These are phyloP conservation scores for Laupala kohalensis DNA, from an alignment of 1,140 invertebrate genomes.

Conservation along the genomic window DNA sequence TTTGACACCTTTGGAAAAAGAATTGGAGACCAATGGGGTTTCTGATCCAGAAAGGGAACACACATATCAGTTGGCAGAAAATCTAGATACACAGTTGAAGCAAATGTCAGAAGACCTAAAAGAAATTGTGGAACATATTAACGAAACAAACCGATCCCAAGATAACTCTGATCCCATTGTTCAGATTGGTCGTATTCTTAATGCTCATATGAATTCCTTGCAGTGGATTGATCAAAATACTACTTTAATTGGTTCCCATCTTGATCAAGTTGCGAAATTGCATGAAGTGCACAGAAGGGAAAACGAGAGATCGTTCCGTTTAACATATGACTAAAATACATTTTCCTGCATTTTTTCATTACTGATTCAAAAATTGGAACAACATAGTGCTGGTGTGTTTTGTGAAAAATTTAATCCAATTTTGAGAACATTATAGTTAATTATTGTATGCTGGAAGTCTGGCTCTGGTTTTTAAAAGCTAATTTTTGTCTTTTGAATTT, in stretches of 20 bases:
- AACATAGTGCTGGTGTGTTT: too few relatives aligned
- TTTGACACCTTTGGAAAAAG: conserved; percentile 71
- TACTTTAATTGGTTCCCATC: conserved; percentile 54
- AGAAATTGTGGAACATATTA: conserved; percentile 88
- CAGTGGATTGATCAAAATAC: conserved; percentile 81
- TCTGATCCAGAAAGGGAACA: conserved; percentile 76
- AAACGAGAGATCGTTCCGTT: conserved; percentile 51
- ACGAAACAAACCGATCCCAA: conserved; percentile 70
- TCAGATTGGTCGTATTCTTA: conserved; percentile 84
- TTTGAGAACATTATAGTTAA: too few relatives aligned
- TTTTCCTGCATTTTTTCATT: background rate
- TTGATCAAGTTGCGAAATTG: conserved; percentile 71
- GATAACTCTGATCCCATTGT: conserved; percentile 78
- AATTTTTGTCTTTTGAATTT: background rate
- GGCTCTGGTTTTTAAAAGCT: too few relatives aligned
- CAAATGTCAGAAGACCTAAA: conserved; percentile 90
- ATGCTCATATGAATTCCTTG: conserved; percentile 91
- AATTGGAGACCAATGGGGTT: conserved; percentile 47
- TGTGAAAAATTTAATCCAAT: too few relatives aligned
- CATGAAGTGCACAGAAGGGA: conserved; percentile 65
- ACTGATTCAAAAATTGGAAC: too few relatives aligned
- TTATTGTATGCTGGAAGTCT: too few relatives aligned
- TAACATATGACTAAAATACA: conserved; percentile 35
- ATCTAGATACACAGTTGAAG: conserved; percentile 80
- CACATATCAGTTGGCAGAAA: conserved; percentile 77